A percentile compares a stretch with the other conserved stretches of the same genome.
phyloP scores from a whole-genome alignment of 1,140 invertebrate species.

The Delia radicum region DNA sequence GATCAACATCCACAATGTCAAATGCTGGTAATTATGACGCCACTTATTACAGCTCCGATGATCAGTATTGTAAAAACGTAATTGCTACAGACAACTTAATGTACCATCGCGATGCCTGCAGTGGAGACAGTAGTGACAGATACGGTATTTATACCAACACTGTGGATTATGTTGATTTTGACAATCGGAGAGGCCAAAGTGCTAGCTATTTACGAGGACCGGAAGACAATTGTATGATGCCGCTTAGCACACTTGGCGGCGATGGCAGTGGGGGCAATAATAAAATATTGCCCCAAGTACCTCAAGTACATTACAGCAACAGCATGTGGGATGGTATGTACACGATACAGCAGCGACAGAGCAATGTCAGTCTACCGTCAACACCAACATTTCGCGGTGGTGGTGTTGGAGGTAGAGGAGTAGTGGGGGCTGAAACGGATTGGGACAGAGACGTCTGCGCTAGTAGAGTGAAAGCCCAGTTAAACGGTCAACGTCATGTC shows the following conservation, averaged over 20 bases:
- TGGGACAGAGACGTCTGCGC: background rate
- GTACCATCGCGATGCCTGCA: background rate
- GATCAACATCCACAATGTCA: background rate
- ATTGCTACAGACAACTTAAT: background rate
- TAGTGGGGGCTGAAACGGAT: background rate
- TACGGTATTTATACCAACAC: conserved; percentile 15
- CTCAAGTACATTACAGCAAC: conserved; percentile 32
- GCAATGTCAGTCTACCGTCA: conserved; percentile 39
- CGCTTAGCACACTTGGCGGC: background rate
- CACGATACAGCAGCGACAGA: conserved; percentile 22
- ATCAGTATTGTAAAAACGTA: conserved; percentile 7
- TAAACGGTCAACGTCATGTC: background rate
- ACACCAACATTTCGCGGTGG: conserved; percentile 38
- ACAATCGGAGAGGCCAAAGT: conserved; percentile 65
- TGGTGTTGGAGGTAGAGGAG: conserved; percentile 29
- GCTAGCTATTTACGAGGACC: conserved; percentile 27
- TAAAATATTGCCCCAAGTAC: conserved; percentile 37
- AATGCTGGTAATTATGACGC: background rate
- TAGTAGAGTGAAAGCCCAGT: background rate
- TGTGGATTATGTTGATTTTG: conserved; percentile 41
- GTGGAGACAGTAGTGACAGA: background rate
- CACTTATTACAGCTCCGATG: background rate
- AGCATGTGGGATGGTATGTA: conserved; percentile 41
- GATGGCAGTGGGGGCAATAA: background rate
- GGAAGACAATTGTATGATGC: background rate